Conservation (phyloP, 2,888 invertebrate genomes). For the Acleris laterana region DNA sequence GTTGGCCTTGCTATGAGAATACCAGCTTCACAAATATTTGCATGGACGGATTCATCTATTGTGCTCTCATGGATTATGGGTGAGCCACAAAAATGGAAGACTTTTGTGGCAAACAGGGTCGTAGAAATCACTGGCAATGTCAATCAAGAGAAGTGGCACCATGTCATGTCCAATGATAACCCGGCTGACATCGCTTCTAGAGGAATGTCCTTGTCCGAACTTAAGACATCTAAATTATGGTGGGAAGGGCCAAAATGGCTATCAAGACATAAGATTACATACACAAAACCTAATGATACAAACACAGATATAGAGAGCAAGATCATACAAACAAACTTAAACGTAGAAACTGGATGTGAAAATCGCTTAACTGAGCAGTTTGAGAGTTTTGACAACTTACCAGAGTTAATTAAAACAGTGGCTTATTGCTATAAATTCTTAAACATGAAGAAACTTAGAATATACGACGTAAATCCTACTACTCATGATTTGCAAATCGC, state of each 20-base stretch:
- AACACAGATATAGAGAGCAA: constrained; percentile 28
- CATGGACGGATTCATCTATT: constrained; percentile 47
- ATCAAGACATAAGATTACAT: background rate
- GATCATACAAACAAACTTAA: constrained; percentile 21
- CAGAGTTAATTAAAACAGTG: constrained; percentile 33
- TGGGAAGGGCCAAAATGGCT: constrained; percentile 6
- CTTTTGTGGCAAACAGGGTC: constrained; percentile 43
- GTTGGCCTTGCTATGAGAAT: constrained; percentile 35
- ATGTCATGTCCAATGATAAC: constrained; percentile 27
- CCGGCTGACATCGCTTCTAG: constrained; percentile 41
- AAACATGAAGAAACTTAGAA: constrained; percentile 33
- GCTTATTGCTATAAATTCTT: constrained; percentile 38
- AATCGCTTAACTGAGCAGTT: constrained; percentile 19
- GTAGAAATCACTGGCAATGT: constrained; percentile 32
- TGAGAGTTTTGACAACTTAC: constrained; percentile 33
- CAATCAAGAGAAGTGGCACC: background rate
- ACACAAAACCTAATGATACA: background rate
- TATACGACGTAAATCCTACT: constrained; percentile 24
- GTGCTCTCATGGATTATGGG: constrained; percentile 44
- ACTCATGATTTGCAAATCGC: constrained; percentile 39
- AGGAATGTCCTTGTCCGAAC: constrained; percentile 23
- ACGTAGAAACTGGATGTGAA: constrained; percentile 12
- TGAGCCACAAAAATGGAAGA: constrained; percentile 42
- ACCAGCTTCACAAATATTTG: constrained; percentile 35
- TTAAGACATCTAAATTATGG: constrained; percentile 4